Evolutionary conservation across 2,888 invertebrate species (phyloP).

Genomic region (Drosophila infuscata): DNA sequence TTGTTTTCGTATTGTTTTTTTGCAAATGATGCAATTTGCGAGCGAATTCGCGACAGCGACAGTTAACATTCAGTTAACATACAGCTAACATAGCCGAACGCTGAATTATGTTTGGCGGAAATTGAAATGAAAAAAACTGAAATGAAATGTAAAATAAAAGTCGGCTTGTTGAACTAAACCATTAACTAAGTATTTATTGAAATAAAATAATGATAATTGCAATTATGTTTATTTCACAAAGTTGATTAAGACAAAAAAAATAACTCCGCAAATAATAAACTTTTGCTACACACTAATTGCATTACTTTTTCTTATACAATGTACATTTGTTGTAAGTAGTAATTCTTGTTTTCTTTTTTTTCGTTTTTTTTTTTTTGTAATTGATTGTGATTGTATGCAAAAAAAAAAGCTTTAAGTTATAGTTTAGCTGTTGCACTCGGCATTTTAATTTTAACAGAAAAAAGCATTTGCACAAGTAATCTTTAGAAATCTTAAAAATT

Average conservation of each 20-base stretch:
- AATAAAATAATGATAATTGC: constrained; percentile 53
- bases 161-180: constrained; percentile 64
- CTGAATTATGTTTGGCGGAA: neutral
- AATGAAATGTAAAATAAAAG: constrained; percentile 20
- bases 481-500: constrained; percentile 43
- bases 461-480: neutral
- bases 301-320: constrained; percentile 28
- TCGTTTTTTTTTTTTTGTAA: neutral
- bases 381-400: constrained; percentile 3
- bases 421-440: constrained; percentile 15
- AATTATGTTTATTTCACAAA: constrained; percentile 27
- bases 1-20: constrained; percentile 12
- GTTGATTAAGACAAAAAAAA: constrained; percentile 33
- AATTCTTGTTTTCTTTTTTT: neutral
- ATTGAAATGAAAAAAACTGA: constrained; percentile 16
- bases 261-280: constrained; percentile 31
- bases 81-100: constrained; percentile 3
- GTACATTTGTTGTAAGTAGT: constrained; percentile 9
- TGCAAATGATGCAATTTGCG: constrained; percentile 20
- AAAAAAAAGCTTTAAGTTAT: neutral
- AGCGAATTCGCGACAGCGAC: neutral
- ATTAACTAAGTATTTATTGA: constrained; percentile 75
- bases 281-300: constrained; percentile 55
- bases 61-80: constrained; percentile 20
- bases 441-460: neutral